These are phyloP conservation scores for Chroicocephalus ridibundus DNA, from an alignment of 2,113 vertebrate genomes.

Conservation along the genomic window DNA sequence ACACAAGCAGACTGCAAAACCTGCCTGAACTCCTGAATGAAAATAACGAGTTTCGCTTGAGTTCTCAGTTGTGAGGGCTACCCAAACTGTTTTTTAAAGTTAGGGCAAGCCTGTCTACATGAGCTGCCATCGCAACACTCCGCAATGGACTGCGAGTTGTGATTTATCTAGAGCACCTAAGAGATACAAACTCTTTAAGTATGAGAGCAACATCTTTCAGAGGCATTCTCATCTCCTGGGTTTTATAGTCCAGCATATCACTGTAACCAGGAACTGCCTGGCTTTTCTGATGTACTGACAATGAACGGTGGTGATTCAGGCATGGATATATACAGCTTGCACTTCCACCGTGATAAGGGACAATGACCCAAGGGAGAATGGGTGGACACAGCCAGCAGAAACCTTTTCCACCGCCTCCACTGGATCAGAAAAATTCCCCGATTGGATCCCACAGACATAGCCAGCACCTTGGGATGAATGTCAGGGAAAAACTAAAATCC, in stretches of 20 bases:
- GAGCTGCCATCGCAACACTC: not conserved
- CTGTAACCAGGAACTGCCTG: not conserved
- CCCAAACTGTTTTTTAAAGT: not conserved
- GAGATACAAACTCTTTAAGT: not conserved
- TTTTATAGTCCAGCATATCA: not conserved
- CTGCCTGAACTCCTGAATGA: not conserved
- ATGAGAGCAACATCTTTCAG: not conserved
- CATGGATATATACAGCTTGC: not conserved
- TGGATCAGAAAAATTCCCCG: not conserved
- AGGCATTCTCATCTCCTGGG: not conserved
- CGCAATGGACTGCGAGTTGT: not conserved
- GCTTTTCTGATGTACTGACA: not conserved
- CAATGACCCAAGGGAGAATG: not conserved
- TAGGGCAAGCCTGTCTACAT: not conserved
- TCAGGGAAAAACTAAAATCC: not conserved
- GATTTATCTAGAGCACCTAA: not conserved
- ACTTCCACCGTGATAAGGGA: fast-evolving
- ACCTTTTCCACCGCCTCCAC: not conserved
- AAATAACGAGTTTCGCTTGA: not conserved
- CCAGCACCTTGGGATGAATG: not conserved
- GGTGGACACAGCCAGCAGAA: not conserved
- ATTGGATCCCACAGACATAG: not conserved
- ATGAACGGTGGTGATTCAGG: not conserved
- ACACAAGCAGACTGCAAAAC: not conserved
- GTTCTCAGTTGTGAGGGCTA: not conserved